Evolutionary conservation across 2,888 invertebrate genomes (phyloP).

Genomic region (Carabus problematicus): DNA sequence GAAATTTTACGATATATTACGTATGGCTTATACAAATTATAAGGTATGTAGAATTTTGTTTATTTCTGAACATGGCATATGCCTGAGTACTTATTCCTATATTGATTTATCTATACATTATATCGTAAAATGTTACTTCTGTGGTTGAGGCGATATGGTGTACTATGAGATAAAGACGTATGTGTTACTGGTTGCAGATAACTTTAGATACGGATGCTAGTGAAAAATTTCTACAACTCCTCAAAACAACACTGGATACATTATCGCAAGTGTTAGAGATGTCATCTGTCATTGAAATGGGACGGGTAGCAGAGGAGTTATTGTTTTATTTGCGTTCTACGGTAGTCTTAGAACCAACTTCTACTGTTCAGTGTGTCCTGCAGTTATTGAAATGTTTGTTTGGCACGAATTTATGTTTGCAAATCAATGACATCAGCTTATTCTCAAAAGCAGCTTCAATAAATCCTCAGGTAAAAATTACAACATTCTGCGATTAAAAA

Average conservation of each 20-base stretch:
- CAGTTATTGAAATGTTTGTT: conserved; percentile 80
- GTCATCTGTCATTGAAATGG: conserved; percentile 73
- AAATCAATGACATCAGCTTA: conserved; percentile 56
- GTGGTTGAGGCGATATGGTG: neutral
- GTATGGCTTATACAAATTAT: conserved; percentile 85
- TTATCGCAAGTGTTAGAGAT: conserved; percentile 76
- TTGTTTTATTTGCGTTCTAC: conserved; percentile 76
- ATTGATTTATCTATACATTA: conserved; percentile 12
- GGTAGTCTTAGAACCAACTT: conserved; percentile 72
- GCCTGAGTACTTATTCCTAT: too few species aligned
- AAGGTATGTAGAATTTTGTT: conserved; percentile 72
- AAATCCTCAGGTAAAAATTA: conserved; percentile 5
- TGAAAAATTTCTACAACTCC: conserved; percentile 73
- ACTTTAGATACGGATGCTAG: conserved; percentile 80
- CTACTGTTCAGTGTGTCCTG: conserved; percentile 77
- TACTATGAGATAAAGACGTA: too few species aligned
- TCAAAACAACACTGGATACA: conserved; percentile 70
- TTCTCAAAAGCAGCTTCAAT: conserved; percentile 23
- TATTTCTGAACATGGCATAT: too few species aligned
- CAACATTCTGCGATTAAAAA: neutral
- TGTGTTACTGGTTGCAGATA: conserved; percentile 62
- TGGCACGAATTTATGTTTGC: conserved; percentile 72
- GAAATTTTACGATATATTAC: conserved; percentile 82
- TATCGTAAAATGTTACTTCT: conserved; percentile 18
- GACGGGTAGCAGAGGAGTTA: conserved; percentile 80